phyloP scores from a whole-genome alignment of 53 echinoderm and acorn worm species.

The Zoroaster sp. region DNA sequence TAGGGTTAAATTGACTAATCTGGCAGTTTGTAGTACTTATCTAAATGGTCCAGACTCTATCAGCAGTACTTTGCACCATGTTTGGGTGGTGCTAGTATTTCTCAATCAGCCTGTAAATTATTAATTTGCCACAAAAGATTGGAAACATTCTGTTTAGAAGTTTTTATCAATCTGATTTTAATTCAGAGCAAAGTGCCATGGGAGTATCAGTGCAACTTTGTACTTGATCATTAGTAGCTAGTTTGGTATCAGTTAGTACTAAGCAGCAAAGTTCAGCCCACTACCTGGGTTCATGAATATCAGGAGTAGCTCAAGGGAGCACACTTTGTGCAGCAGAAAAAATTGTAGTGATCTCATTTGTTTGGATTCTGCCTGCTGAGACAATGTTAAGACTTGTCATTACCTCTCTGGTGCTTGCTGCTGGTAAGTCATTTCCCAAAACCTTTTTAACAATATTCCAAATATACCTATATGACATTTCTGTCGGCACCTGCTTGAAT shows the following conservation, averaged over 20 bases:
- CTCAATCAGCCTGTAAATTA: conserved; percentile 13
- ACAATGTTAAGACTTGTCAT: conserved; percentile 1
- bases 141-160: neutral
- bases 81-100: neutral
- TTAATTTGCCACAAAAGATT: conserved; percentile 11
- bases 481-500: too few relatives aligned
- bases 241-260: neutral
- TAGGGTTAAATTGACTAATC: too few relatives aligned
- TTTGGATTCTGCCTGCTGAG: neutral
- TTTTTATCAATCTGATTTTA: neutral
- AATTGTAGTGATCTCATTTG: neutral
- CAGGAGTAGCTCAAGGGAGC: neutral
- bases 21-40: neutral
- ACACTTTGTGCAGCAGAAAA: neutral
- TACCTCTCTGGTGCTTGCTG: neutral
- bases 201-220: conserved; percentile 13
- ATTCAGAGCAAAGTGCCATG: neutral
- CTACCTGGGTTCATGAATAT: neutral
- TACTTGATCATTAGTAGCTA: neutral
- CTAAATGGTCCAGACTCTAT: neutral
- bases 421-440: neutral
- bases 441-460: neutral
- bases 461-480: too few relatives aligned
- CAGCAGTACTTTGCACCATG: conserved; percentile 26
- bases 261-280: neutral